Conservation (phyloP, 2,888 invertebrate species). For the Hydriomena furcata region DNA sequence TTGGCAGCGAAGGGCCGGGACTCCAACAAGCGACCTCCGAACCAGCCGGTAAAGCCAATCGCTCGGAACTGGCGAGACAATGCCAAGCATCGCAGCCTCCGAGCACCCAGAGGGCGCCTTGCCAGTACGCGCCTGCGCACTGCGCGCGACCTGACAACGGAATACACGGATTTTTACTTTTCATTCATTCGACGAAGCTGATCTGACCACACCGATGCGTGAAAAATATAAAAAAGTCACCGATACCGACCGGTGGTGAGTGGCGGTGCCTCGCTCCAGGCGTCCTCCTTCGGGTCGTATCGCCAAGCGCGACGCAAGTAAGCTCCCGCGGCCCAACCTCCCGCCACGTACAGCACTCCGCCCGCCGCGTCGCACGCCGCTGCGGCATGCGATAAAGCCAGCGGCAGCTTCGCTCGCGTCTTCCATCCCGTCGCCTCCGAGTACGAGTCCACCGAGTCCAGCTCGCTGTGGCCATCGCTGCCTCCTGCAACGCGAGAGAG, state of each 20-base stretch:
- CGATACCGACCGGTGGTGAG: constrained; percentile 86
- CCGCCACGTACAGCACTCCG: constrained; percentile 61
- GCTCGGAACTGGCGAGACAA: constrained; percentile 84
- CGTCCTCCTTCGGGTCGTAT: no score
- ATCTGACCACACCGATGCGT: no score
- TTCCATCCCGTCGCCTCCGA: constrained; percentile 82
- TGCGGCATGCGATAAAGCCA: constrained; percentile 86
- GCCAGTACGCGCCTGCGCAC: constrained; percentile 88
- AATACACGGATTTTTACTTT: no score
- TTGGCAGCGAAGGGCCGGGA: constrained; percentile 85
- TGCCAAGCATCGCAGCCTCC: constrained; percentile 96
- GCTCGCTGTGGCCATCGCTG: constrained; percentile 91
- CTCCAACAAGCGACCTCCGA: constrained; percentile 85
- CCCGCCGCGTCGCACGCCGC: constrained; percentile 85
- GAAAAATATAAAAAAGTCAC: no score
- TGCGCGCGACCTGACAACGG: no score
- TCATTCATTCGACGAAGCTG: no score
- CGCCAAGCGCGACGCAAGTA: constrained; percentile 88
- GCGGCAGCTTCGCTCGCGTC: constrained; percentile 56
- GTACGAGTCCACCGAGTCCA: constrained; percentile 80
- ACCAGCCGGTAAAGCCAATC: constrained; percentile 46
- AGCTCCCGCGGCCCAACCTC: constrained; percentile 87
- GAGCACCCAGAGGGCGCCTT: constrained; percentile 88
- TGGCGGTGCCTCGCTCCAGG: constrained; percentile 88
- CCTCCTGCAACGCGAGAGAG: no score